Evolutionary conservation across 1,140 invertebrate genomes (phyloP).

Genomic region (Caenorhabditis remanei): DNA sequence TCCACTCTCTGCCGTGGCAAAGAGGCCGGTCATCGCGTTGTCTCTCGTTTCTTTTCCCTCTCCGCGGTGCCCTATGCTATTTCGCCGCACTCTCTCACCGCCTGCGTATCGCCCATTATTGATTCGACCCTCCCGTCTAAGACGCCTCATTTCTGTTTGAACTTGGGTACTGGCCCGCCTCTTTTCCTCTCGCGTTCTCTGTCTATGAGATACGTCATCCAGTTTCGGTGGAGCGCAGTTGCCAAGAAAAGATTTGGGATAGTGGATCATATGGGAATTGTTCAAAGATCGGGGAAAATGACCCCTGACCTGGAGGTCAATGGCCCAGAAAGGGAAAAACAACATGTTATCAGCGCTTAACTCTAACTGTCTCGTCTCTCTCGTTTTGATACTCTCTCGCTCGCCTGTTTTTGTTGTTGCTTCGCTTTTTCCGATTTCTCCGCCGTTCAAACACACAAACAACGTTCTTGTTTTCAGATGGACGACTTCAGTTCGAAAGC

Average conservation of each 20-base stretch:
- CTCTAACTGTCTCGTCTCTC: too few species aligned
- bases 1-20: slow-evolving; percentile 27
- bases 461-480: slow-evolving; percentile 8
- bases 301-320: too few species aligned
- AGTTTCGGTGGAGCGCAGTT: slow-evolving; percentile 11
- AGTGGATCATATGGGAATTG: too few species aligned
- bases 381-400: too few species aligned
- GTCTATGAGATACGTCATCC: background rate
- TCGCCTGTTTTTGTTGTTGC: background rate
- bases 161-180: background rate
- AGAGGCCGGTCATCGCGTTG: background rate
- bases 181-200: background rate
- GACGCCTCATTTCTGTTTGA: slow-evolving; percentile 30
- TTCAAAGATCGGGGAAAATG: too few species aligned
- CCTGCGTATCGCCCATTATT: background rate
- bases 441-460: background rate
- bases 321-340: too few species aligned
- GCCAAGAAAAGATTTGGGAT: background rate
- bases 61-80: background rate
- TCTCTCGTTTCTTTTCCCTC: background rate
- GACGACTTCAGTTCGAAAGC: background rate
- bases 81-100: background rate
- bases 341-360: too few species aligned
- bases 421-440: background rate
- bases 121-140: too few species aligned